Evolutionary conservation across 2,888 invertebrate genomes (phyloP).

Genomic region (Heliconius hortense): DNA sequence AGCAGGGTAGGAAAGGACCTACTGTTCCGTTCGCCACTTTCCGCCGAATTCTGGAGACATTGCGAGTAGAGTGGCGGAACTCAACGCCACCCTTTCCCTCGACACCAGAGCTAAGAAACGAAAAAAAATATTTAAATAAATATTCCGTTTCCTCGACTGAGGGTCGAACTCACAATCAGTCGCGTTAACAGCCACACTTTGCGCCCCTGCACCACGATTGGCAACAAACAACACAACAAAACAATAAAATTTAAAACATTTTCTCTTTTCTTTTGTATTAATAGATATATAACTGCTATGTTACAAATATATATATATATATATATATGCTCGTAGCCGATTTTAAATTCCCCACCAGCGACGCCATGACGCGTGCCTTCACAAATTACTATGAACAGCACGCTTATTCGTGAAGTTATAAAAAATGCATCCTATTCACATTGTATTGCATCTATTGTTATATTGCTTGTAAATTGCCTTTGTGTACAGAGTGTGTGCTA

Average conservation of each 20-base stretch:
- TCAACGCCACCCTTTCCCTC: too few species aligned
- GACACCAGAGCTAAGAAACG: too few species aligned
- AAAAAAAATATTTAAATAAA: too few species aligned
- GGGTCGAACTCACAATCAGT: too few species aligned
- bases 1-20: too few species aligned
- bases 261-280: not conserved
- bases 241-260: not conserved
- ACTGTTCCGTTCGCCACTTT: too few species aligned
- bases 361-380: constrained; percentile 22
- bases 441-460: constrained; percentile 24
- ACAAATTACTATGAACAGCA: constrained; percentile 21
- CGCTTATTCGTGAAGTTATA: constrained; percentile 24
- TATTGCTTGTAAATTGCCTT: constrained; percentile 22
- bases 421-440: constrained; percentile 17
- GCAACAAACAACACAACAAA: too few species aligned
- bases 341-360: constrained; percentile 3
- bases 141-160: too few species aligned
- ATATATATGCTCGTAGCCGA: not conserved
- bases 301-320: not conserved
- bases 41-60: too few species aligned
- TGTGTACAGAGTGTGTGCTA: constrained; percentile 1
- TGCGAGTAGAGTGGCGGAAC: too few species aligned
- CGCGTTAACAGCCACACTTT: too few species aligned
- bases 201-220: too few species aligned
- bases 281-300: not conserved